phyloP scores from a whole-genome alignment of 2,797 vertebrate genomes.

The Mormyrops attenuatus region DNA sequence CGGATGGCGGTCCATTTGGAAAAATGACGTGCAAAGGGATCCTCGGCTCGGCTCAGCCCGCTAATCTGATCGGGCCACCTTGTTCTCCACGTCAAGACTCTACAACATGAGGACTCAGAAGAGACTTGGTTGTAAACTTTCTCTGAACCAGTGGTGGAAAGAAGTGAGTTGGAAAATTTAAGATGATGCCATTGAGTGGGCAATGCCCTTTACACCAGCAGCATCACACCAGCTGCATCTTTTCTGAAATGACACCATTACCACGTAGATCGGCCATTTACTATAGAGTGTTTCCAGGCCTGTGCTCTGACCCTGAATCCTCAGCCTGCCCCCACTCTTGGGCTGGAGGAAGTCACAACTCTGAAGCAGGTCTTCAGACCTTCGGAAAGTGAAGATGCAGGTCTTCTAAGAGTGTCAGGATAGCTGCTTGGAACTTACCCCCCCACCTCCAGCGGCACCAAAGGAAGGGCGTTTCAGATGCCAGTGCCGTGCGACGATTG shows the following conservation, averaged over 20 bases:
- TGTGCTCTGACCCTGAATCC: neutral
- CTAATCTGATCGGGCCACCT: slow-evolving; percentile 26
- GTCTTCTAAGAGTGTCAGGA: neutral
- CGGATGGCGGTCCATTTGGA: slow-evolving; percentile 18
- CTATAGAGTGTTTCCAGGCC: no score
- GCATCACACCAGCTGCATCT: no score
- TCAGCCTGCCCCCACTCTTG: neutral
- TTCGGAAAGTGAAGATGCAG: neutral
- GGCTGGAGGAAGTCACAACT: neutral
- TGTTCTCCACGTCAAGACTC: neutral
- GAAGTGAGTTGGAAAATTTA: slow-evolving; percentile 16
- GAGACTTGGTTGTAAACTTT: slow-evolving; percentile 5
- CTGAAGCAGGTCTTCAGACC: neutral
- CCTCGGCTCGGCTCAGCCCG: slow-evolving; percentile 16
- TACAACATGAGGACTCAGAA: neutral
- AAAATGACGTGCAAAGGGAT: slow-evolving; percentile 2
- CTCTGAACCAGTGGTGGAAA: neutral
- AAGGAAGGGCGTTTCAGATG: neutral
- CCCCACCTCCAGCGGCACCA: neutral
- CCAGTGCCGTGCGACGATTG: neutral
- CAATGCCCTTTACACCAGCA: neutral
- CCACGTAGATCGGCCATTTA: neutral
- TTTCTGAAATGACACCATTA: neutral
- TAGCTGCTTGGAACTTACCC: neutral
- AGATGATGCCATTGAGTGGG: neutral